Conservation (phyloP, 2,113 vertebrate genomes). For the Lepisosteus osseus region DNA sequence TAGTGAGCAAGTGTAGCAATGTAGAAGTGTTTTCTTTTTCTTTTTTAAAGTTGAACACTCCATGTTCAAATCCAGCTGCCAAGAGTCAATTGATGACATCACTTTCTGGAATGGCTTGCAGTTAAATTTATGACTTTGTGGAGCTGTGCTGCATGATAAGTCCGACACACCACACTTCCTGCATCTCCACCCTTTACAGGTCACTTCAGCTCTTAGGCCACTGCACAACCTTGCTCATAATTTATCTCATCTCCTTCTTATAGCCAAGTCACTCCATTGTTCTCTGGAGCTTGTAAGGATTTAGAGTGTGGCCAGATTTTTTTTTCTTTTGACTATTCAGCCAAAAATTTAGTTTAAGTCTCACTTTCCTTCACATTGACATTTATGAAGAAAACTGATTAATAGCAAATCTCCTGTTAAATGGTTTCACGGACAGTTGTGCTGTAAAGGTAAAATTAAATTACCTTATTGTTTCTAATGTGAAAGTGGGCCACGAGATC, state of each 20-base stretch:
- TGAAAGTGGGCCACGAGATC: too few relatives aligned
- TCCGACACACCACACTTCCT: constrained; percentile 12
- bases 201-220: constrained; percentile 1
- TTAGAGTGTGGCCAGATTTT: background rate
- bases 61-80: constrained; percentile 14
- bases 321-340: background rate
- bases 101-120: constrained; percentile 21
- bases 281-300: constrained; percentile 1
- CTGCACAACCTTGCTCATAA: constrained; percentile 6
- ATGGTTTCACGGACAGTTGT: too few relatives aligned
- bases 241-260: constrained; percentile 15
- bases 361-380: too few relatives aligned
- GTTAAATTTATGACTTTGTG: constrained; percentile 24
- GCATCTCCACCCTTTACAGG: background rate
- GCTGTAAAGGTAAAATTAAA: too few relatives aligned
- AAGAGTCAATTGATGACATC: constrained; percentile 23
- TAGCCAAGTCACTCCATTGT: constrained; percentile 19
- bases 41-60: background rate
- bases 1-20: background rate
- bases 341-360: too few relatives aligned
- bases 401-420: too few relatives aligned
- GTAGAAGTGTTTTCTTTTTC: background rate
- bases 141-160: constrained; percentile 20
- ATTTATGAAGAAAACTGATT: too few relatives aligned
- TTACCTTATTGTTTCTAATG: too few relatives aligned